A percentile compares a stretch with the other conserved stretches of the same genome.
Conservation (phyloP, 2,113 vertebrate genomes). For the Ancistrus triradiatus region DNA sequence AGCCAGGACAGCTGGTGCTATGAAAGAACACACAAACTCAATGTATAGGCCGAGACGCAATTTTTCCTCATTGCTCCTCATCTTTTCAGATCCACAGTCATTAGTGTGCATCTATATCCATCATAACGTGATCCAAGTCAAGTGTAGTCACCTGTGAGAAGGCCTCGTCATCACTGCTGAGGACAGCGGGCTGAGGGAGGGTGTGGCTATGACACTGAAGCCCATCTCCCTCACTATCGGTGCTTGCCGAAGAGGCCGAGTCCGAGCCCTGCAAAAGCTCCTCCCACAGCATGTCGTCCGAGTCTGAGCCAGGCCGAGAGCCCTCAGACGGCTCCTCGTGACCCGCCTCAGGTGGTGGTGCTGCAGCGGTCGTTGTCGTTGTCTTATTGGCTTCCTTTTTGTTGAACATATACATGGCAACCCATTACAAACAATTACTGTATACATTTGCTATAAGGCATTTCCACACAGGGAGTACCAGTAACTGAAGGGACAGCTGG, state of each 20-base stretch:
- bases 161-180: constrained; percentile 76
- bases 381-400: constrained; percentile 45
- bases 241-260: constrained; percentile 82
- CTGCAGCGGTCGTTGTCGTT: neutral
- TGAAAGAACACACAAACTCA: constrained; percentile 7
- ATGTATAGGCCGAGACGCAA: too few species aligned
- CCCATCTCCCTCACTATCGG: constrained; percentile 77
- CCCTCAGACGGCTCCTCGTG: constrained; percentile 72
- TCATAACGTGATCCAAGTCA: too few species aligned
- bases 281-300: constrained; percentile 92
- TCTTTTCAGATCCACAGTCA: too few species aligned
- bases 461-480: too few species aligned
- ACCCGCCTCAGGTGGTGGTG: constrained; percentile 51
- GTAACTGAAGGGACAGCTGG: too few species aligned
- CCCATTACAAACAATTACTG: too few species aligned
- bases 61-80: too few species aligned
- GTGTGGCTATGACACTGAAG: constrained; percentile 47
- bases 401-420: neutral
- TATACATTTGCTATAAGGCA: too few species aligned
- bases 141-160: constrained; percentile 78
- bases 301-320: constrained; percentile 85
- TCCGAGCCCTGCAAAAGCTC: constrained; percentile 89
- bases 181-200: constrained; percentile 52
- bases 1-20: constrained; percentile 92
- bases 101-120: too few species aligned